These are phyloP conservation scores for Pollachius pollachius DNA, from an alignment of 2,113 vertebrate genomes.

Conservation along the genomic window DNA sequence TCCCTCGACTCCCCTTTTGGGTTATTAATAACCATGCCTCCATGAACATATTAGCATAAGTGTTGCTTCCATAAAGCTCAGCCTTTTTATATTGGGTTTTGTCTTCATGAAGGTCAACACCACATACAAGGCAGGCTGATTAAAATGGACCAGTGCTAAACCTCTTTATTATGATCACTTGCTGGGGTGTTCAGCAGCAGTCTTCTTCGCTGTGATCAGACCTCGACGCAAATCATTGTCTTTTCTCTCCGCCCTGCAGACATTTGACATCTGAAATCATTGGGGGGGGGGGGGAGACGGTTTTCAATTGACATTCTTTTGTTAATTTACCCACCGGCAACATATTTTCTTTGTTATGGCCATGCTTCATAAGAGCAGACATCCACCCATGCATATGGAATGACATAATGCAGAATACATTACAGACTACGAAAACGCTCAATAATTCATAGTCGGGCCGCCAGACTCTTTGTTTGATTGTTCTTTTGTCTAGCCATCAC, in stretches of 20 bases:
- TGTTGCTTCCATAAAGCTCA: too few relatives aligned
- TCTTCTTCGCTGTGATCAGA: background rate
- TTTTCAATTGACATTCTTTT: conserved; percentile 31
- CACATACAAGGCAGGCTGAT: conserved; percentile 3
- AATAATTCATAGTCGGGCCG: conserved; percentile 62
- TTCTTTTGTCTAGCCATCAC: conserved; percentile 40
- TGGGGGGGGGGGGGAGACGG: conserved; percentile 8
- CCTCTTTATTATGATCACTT: background rate
- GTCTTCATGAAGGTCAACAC: background rate
- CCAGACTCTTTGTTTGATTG: conserved; percentile 42
- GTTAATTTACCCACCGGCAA: background rate
- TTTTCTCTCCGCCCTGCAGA: background rate
- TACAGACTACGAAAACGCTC: conserved; percentile 29
- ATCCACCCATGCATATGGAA: conserved; percentile 50
- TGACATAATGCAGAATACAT: conserved; percentile 53
- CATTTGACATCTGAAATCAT: background rate
- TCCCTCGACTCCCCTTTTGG: too few relatives aligned
- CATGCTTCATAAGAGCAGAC: conserved; percentile 6
- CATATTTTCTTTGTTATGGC: conserved; percentile 28
- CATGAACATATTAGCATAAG: too few relatives aligned
- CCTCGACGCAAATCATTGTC: background rate
- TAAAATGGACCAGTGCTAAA: background rate
- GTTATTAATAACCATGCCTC: too few relatives aligned
- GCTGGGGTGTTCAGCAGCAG: background rate
- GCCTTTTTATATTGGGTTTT: too few relatives aligned